A percentile compares a stretch with the other conserved stretches of the same genome.
Evolutionary conservation across 2,888 invertebrate genomes (phyloP).

Genomic region (Chouioia cunea): DNA sequence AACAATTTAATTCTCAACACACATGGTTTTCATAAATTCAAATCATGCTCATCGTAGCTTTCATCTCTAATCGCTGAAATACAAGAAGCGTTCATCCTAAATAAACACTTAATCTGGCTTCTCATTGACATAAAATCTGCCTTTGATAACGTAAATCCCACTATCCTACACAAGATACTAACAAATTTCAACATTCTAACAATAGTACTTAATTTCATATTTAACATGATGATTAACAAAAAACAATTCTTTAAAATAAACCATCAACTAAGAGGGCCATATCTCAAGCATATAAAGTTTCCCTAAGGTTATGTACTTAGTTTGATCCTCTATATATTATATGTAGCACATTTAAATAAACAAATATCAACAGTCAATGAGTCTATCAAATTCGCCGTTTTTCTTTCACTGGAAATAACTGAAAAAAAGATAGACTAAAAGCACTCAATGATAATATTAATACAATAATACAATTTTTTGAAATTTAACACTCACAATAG

Average conservation of each 20-base stretch:
- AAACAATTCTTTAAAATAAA: slow-evolving; percentile 20
- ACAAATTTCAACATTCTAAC: background rate
- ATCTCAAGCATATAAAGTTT: background rate
- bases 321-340: background rate
- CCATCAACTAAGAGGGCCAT: background rate
- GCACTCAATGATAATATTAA: background rate
- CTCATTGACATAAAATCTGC: slow-evolving; percentile 4
- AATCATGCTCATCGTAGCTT: too few species aligned
- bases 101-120: background rate
- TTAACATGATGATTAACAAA: slow-evolving; percentile 2
- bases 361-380: background rate
- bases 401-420: background rate
- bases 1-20: too few species aligned
- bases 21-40: too few species aligned
- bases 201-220: slow-evolving; percentile 12
- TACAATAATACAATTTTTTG: background rate
- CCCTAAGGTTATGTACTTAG: slow-evolving; percentile 19
- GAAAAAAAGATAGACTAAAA: background rate
- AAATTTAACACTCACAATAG: background rate
- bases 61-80: too few species aligned
- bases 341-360: background rate
- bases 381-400: background rate
- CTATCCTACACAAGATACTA: background rate
- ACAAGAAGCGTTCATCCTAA: background rate
- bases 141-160: slow-evolving; percentile 18